Base-by-base conservation (phyloP, 2,888 invertebrate species). In the Odontomyia ornata region DNA sequence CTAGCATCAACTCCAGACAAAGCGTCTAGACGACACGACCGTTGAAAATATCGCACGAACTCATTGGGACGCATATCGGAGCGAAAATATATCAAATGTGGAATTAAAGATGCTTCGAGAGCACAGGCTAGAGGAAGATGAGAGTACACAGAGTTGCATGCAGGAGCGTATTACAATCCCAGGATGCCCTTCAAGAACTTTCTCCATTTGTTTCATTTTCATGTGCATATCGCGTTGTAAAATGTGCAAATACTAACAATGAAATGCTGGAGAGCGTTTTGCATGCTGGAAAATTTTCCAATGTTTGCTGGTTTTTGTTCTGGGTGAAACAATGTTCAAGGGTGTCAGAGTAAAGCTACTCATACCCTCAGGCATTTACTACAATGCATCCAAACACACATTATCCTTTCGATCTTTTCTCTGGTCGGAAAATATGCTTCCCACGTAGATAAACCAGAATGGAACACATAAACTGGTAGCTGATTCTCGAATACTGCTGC, bases 21-120 rank as follows among this genome's bases (percentile, higher is more conserved):
- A 67, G 65, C 65, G 65, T 67, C 65, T 67, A 67, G 65, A 67
- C 65, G 65, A 67, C 36, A 36, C 18, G 27, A 28, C n/a, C n/a
- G n/a, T 27, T 56, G 64, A 18, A 43, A 67, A 67, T 43, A 67
- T 67, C 65, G 43, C 18, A 43, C 18, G 25, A 67, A 43, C 23
- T 9, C n/a, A n/a, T n/a, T n/a, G n/a, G n/a, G 27, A 28, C 21
- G 28, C 28, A 43, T n/a, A 11, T 18, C 7, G 36, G n/a, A 15
- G 36, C 2, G 65, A 1, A n/a, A 21, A 43, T 36, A 60, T 25
- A 60, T 67, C 43, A 21, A 56, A 56, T 36, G 65, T n/a, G 43
- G 36, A 67, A 43, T 43, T 67, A 67, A 67, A 18, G 65, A 18
- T 4, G 4, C 9, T 7, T 7, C 27, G 15, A 3, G 11, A 18